These are phyloP conservation scores for Cosmia pyralina DNA, from an alignment of 2,888 invertebrate genomes.

Conservation along the genomic window DNA sequence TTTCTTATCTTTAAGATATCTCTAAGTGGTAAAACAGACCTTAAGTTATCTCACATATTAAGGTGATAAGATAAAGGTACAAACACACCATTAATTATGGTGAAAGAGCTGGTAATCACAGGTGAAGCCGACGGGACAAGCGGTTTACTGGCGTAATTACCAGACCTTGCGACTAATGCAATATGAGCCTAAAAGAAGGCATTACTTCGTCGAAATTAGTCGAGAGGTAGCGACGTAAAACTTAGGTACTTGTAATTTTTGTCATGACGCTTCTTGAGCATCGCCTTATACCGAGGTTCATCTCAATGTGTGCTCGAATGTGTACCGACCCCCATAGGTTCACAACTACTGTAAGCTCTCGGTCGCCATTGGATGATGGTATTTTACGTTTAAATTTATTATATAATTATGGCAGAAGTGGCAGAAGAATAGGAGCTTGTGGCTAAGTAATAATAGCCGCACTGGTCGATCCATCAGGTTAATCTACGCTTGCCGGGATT, in stretches of 20 bases:
- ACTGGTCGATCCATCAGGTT: too few species aligned
- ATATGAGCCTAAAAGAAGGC: constrained; percentile 49
- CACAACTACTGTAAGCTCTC: too few species aligned
- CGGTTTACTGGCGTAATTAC: constrained; percentile 65
- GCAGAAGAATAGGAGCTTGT: too few species aligned
- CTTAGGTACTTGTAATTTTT: constrained; percentile 5
- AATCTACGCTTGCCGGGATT: too few species aligned
- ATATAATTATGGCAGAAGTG: too few species aligned
- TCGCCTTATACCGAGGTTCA: too few species aligned
- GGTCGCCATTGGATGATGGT: too few species aligned
- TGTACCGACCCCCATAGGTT: too few species aligned
- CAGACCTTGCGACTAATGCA: constrained; percentile 59
- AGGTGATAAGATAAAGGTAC: constrained; percentile 64
- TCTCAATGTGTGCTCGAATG: too few species aligned
- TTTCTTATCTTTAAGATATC: constrained; percentile 58
- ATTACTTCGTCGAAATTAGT: constrained; percentile 45
- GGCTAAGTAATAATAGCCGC: too few species aligned
- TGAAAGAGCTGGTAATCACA: constrained; percentile 61
- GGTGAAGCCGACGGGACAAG: constrained; percentile 51
- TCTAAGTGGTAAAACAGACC: constrained; percentile 65
- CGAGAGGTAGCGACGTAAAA: constrained; percentile 22
- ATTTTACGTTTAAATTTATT: too few species aligned
- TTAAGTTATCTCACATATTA: constrained; percentile 63
- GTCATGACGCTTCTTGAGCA: neutral
- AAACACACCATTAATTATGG: constrained; percentile 65